These are phyloP conservation scores for Elymnias hypermnestra DNA, from an alignment of 1,140 invertebrate species.

Conservation along the genomic window DNA sequence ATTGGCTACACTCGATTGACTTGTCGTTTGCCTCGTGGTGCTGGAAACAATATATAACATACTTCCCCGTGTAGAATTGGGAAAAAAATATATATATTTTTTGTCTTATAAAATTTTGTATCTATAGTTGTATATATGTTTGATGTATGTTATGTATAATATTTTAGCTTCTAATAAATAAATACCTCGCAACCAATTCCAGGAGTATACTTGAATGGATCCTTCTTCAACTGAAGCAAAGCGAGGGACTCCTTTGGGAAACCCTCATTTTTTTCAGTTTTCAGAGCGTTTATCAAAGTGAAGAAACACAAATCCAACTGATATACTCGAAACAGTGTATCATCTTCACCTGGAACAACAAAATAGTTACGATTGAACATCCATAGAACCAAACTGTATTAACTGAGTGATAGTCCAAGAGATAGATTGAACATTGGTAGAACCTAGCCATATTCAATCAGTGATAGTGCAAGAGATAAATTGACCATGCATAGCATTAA, in stretches of 20 bases:
- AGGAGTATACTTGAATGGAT: slow-evolving; percentile 64
- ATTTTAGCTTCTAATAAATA: no score
- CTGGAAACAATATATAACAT: slow-evolving; percentile 42
- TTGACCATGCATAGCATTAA: no score
- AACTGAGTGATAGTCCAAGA: no score
- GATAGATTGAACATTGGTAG: no score
- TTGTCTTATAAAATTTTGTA: no score
- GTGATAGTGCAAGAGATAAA: no score
- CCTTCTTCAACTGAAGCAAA: slow-evolving; percentile 67
- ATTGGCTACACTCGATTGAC: slow-evolving; percentile 70
- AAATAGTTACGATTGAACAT: neutral
- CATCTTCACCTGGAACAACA: slow-evolving; percentile 32
- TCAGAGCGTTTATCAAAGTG: slow-evolving; percentile 58
- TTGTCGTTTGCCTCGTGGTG: slow-evolving; percentile 69
- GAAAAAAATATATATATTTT: no score
- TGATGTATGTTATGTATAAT: no score
- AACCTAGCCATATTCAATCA: no score
- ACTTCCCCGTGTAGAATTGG: no score
- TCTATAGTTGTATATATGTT: no score
- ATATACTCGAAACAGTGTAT: slow-evolving; percentile 69
- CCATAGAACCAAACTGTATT: no score
- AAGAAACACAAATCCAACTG: slow-evolving; percentile 74
- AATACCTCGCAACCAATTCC: slow-evolving; percentile 73
- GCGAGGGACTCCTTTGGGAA: slow-evolving; percentile 61
- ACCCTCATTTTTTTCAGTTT: slow-evolving; percentile 26